Conservation (phyloP, 35 echinoderm and acorn worm species). For the Heliocidaris tuberculata region DNA sequence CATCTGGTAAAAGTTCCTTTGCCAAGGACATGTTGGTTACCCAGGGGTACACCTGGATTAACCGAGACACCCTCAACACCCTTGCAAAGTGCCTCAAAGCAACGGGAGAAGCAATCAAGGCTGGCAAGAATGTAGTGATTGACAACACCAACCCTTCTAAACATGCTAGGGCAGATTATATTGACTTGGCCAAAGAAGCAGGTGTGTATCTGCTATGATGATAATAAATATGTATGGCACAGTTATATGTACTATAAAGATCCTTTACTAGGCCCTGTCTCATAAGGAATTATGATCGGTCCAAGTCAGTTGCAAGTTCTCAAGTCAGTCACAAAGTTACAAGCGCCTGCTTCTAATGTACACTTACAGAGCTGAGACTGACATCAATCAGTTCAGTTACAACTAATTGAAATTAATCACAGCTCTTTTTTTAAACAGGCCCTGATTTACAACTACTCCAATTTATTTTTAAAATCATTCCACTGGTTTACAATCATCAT, state of each 20-base stretch:
- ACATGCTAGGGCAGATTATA: constrained; percentile 63
- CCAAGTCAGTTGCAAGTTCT: too few relatives aligned
- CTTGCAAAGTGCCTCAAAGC: constrained; percentile 78
- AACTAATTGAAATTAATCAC: too few relatives aligned
- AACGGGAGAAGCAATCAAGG: constrained; percentile 72
- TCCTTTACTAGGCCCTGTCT: too few relatives aligned
- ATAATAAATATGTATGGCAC: too few relatives aligned
- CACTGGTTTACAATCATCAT: background rate
- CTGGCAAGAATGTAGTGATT: constrained; percentile 80
- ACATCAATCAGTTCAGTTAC: too few relatives aligned
- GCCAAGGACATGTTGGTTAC: constrained; percentile 57
- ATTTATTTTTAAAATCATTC: background rate
- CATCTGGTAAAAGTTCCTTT: constrained; percentile 91
- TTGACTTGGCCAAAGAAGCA: constrained; percentile 63
- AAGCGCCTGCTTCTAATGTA: too few relatives aligned
- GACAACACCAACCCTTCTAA: constrained; percentile 93
- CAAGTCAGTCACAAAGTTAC: too few relatives aligned
- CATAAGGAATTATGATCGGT: too few relatives aligned
- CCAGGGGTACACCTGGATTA: constrained; percentile 81
- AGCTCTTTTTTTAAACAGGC: too few relatives aligned
- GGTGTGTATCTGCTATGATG: constrained; percentile 50
- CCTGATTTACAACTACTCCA: background rate
- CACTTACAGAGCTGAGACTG: too few relatives aligned
- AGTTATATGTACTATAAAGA: too few relatives aligned
- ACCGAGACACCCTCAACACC: constrained; percentile 88